phyloP scores from a whole-genome alignment of 2,797 vertebrate species.

The Sebastes cheni region DNA sequence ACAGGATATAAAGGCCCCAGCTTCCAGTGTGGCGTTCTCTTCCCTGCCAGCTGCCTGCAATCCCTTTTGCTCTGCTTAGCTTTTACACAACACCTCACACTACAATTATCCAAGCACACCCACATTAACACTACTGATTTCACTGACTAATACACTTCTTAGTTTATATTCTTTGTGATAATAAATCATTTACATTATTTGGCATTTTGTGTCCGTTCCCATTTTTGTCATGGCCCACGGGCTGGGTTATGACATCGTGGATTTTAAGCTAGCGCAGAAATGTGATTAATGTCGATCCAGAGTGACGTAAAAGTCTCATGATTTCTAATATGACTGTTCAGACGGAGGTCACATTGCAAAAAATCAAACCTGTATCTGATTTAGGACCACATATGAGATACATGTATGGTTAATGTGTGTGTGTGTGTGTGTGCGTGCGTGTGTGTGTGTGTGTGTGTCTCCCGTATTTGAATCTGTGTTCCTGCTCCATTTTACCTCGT shows the following conservation, averaged over 20 bases:
- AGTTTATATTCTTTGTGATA: neutral
- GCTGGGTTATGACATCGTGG: no score
- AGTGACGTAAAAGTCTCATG: neutral
- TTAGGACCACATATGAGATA: neutral
- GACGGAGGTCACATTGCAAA: neutral
- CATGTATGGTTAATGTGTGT: neutral
- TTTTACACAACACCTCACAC: no score
- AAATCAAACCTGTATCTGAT: neutral
- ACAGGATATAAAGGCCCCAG: neutral
- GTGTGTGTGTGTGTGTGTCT: neutral
- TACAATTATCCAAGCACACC: no score
- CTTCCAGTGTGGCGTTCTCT: neutral
- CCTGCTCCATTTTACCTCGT: constrained; percentile 40
- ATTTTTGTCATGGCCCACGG: no score
- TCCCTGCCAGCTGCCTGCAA: neutral
- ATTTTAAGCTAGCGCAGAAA: neutral
- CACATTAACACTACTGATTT: no score
- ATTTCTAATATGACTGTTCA: neutral
- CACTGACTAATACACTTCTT: no score
- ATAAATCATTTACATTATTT: no score
- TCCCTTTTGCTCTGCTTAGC: neutral
- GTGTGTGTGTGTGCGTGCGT: neutral
- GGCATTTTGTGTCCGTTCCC: no score
- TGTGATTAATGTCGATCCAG: neutral
- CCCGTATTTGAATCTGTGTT: constrained; percentile 5